Evolutionary conservation across 2,113 vertebrate genomes (phyloP), one percentile per base, ranked within the genome.

Genomic region (Lophotis ruficrista): DNA sequence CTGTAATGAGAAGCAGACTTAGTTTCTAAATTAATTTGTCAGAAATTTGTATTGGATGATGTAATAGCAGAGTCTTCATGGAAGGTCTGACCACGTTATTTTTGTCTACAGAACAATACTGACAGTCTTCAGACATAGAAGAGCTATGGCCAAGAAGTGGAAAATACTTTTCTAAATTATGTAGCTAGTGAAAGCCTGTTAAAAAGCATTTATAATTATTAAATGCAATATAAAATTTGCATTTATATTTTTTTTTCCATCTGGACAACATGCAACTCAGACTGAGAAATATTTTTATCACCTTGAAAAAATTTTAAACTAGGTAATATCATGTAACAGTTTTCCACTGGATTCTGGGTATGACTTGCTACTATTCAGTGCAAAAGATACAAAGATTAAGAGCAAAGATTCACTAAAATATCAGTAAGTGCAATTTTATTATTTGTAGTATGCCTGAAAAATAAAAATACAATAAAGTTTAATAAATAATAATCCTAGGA

Each of bases 391-490:
- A 21, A n/a, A 20, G 6, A 72, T 30, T 83, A 91, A 64, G 24
- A 60, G 71, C 66, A 81, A 84, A 94, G 21, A 79, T 66, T 33
- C 19, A 81, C 58, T 90, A 35, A 66, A 85, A 58, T 41, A 51
- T n/a, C 20, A 51, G 1, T 1, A 58, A 91, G 22, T 82, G 24
- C 5, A 60, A 83, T 89, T 25, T 77, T 75, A 43, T 69, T 80
- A 68, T 93, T 77, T 61, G 24, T 76, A 96, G 27, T 91, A 28
- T 54, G 11, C 4, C 28, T 58, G 21, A 71, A 95, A 78, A 51
- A 71, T 38, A 68, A 54, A 97, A 96, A 80, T 62, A 38, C n/a
- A 75, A 87, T 96, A 64, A 95, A 96, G 10, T 87, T 89, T 82
- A 75, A 71, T 88, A 53, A 95, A 94, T 81, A 96, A 82, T 47